Evolutionary conservation across 1,140 invertebrate genomes (phyloP), one percentile per base, ranked within the genome.

Genomic region (Panonychus citri): DNA sequence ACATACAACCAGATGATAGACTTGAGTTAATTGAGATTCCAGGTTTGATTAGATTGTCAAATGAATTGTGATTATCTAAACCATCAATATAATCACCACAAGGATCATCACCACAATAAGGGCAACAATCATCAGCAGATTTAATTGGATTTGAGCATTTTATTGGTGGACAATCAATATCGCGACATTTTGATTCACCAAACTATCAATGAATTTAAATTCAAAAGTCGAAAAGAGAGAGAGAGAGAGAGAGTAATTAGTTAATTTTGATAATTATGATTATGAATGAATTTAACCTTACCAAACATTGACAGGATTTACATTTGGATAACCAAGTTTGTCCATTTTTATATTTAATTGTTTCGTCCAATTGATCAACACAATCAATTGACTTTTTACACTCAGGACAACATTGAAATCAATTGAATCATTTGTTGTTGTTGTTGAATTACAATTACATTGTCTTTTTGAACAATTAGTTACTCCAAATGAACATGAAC

Each of bases 181-280:
- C 78, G 83, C 83, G 87, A 66, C 85, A 90, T 71, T 87, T 84
- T 57, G 85, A 77, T 72, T 90, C 83, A 46, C 85, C 84, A 65
- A 81, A 73, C 82, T 84, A 67, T n/a, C 71, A 65, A 58, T n/a
- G 39, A 40, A n/a, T 40, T 40, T 40, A n/a, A 13, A 40, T 40
- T 40, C 39, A 40, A 17, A 40, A 40, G 39, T 40, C 39, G 19
- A 40, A 40, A 40, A 7, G 39, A 46, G 43, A 21, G n/a, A 0
- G 19, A 4, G n/a, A 46, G 19, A n/a, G n/a, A 19, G 2, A 10
- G 10, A 19, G 10, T 27, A 13, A 13, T 21, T 27, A 27, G 24
- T 13, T 27, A 12, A 27, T 27, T 25, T 21, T 17, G 49, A 51
- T 7, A 3, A 51, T 27, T 10, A 25, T 17, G 10, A 51, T 21